A percentile compares a stretch with the other conserved stretches of the same genome.
These are phyloP conservation scores for Luperina nickerlii DNA, from an alignment of 2,888 invertebrate species.

Conservation along the genomic window DNA sequence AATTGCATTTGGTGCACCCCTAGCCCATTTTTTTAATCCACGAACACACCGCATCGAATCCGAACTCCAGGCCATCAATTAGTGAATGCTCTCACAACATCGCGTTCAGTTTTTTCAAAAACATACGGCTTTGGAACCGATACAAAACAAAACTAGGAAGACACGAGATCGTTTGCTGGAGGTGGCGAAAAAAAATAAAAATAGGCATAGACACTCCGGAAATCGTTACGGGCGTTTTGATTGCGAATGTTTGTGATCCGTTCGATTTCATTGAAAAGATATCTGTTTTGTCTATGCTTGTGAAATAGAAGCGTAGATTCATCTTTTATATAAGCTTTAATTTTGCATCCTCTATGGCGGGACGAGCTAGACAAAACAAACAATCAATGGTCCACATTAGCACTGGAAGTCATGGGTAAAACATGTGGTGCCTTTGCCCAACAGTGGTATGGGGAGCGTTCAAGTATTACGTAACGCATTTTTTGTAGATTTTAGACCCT, in stretches of 20 bases:
- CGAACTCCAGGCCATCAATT: slow-evolving; percentile 83
- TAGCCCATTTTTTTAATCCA: slow-evolving; percentile 61
- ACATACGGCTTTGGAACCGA: slow-evolving; percentile 83
- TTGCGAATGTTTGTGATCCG: slow-evolving; percentile 75
- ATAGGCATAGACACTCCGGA: slow-evolving; percentile 73
- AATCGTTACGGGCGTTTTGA: slow-evolving; percentile 83
- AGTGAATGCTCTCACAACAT: slow-evolving; percentile 85
- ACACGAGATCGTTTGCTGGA: slow-evolving; percentile 74
- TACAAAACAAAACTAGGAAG: slow-evolving; percentile 78
- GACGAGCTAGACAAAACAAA: not conserved
- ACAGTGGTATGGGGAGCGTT: not conserved
- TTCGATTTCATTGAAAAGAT: slow-evolving; percentile 78
- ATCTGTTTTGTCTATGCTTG: slow-evolving; percentile 25
- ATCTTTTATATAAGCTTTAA: slow-evolving; percentile 1
- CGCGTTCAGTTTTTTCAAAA: slow-evolving; percentile 79
- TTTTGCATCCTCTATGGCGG: not conserved
- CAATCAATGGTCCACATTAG: not conserved
- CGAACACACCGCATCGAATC: slow-evolving; percentile 81
- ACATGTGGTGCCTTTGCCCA: no score
- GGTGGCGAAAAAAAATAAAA: slow-evolving; percentile 80
- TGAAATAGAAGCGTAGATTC: slow-evolving; percentile 14
- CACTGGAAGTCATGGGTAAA: not conserved
- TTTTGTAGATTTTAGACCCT: no score
- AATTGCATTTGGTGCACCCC: slow-evolving; percentile 49
- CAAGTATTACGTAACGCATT: no score